phyloP scores from a whole-genome alignment of 2,888 invertebrate genomes.

The Patella depressa region DNA sequence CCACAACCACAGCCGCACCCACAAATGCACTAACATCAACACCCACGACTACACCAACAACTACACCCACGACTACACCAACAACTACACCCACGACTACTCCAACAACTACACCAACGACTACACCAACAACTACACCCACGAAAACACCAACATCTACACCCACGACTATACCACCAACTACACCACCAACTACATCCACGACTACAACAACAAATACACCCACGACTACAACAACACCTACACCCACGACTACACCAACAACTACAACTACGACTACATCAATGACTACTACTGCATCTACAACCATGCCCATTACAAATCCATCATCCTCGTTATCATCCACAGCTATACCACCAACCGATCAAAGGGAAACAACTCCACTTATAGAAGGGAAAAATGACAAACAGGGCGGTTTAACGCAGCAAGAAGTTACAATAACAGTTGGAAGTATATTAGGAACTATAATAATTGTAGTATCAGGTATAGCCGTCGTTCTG shows the following conservation, averaged over 20 bases:
- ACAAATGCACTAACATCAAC: neutral
- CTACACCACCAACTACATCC: conserved; percentile 8
- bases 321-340: neutral
- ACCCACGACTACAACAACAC: neutral
- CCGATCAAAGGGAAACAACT: neutral
- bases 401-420: neutral
- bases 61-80: neutral
- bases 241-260: neutral
- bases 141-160: neutral
- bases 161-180: neutral
- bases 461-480: neutral
- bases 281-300: neutral
- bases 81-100: neutral
- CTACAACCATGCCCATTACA: neutral
- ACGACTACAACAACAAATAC: neutral
- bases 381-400: neutral
- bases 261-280: neutral
- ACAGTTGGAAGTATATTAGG: neutral
- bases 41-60: neutral
- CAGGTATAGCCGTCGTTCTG: neutral
- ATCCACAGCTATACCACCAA: neutral
- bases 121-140: neutral
- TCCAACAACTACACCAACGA: neutral
- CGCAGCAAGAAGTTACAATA: neutral
- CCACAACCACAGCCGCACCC: neutral